These are phyloP conservation scores for Podilymbus podiceps DNA, from an alignment of 2,113 vertebrate species.

Conservation along the genomic window DNA sequence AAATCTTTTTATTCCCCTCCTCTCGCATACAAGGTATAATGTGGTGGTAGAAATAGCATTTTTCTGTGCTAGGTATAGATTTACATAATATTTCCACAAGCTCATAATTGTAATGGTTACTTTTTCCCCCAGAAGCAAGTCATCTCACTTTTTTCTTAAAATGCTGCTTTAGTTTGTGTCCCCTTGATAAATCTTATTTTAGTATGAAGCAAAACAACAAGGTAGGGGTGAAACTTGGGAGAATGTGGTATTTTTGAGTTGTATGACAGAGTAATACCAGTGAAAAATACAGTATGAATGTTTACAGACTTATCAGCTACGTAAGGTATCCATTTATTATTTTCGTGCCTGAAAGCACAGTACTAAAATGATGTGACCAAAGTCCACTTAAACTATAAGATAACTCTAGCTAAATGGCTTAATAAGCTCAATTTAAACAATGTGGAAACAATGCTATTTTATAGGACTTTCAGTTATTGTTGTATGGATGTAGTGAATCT, in stretches of 20 bases:
- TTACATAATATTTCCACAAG: not conserved
- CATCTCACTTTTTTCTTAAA: not conserved
- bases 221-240: not conserved
- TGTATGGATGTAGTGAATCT: not conserved
- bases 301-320: not conserved
- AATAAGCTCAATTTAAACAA: not conserved
- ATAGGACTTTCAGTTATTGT: not conserved
- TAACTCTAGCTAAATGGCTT: not conserved
- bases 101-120: not conserved
- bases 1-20: not conserved
- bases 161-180: not conserved
- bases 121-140: not conserved
- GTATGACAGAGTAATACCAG: not conserved
- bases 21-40: not conserved
- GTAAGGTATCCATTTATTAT: not conserved
- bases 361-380: not conserved
- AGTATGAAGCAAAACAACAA: not conserved
- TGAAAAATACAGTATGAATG: not conserved
- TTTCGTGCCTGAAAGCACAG: not conserved
- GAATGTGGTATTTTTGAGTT: not conserved
- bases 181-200: not conserved
- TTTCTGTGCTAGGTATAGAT: not conserved
- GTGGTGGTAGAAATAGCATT: not conserved
- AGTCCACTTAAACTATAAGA: not conserved
- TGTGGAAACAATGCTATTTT: not conserved